phyloP scores from a whole-genome alignment of 2,888 invertebrate genomes.

The Yponomeuta evonymella region DNA sequence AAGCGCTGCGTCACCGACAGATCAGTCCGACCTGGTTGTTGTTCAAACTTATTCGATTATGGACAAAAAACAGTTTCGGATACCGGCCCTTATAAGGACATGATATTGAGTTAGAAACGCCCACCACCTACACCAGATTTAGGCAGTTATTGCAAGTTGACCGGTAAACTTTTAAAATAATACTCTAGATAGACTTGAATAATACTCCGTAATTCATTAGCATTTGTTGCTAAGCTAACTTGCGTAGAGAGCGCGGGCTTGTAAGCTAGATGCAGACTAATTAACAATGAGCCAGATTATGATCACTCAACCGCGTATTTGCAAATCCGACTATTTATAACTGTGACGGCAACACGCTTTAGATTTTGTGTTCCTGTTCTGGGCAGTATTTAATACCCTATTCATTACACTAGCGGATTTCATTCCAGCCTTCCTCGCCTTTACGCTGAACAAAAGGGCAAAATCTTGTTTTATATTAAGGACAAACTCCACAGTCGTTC shows the following conservation, averaged over 20 bases:
- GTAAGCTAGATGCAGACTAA: conserved; percentile 33
- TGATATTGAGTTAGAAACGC: conserved; percentile 47
- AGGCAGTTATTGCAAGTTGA: not conserved
- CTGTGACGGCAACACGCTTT: conserved; percentile 52
- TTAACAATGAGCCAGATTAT: conserved; percentile 57
- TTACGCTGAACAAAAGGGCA: not conserved
- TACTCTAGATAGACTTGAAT: not conserved
- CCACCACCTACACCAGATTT: conserved; percentile 18
- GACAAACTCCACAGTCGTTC: not conserved
- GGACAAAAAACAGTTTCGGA: conserved; percentile 44
- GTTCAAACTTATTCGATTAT: conserved; percentile 43
- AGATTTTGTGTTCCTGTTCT: conserved; percentile 27
- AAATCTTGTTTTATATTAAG: not conserved
- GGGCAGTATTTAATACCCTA: conserved; percentile 7
- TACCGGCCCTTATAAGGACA: conserved; percentile 60
- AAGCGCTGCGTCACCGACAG: conserved; percentile 60
- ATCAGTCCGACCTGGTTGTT: conserved; percentile 34
- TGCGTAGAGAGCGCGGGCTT: not conserved
- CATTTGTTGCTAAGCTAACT: not conserved
- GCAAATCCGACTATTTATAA: conserved; percentile 59
- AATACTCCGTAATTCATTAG: not conserved
- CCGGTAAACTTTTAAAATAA: not conserved
- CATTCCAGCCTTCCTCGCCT: not conserved
- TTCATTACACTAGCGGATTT: not conserved
- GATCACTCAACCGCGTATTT: conserved; percentile 60